Base-by-base conservation (phyloP, 2,113 vertebrate genomes). In the Brachypodius melanocephalos region DNA sequence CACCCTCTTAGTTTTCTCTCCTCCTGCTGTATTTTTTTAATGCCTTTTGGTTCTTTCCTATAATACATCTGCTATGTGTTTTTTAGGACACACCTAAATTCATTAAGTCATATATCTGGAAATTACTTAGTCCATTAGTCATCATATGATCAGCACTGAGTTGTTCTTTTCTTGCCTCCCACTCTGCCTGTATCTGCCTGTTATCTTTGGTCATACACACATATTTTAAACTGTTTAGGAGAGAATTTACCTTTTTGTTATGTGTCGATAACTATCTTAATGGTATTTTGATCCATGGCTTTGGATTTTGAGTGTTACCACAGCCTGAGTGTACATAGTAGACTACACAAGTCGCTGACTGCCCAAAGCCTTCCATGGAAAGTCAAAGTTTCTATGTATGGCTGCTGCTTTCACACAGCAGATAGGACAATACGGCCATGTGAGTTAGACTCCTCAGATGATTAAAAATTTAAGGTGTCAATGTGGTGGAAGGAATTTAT, bases 81-180 rank as follows among this genome's bases (percentile, higher is more conserved):
- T 82, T 74, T 51, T 69, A 46, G 69, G 71, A 61, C 86, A 95
- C 93, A 82, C 91, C 89, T 89, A 51, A 85, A 58, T 89, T 62
- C 29, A 42, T 92, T 57, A 71, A 77, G 76, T 89, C 76, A 68
- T 65, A 1, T 67, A 51, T 79, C 74, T 87, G 51, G 77, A 95
- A 95, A 85, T 92, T 17, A 40, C 17, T 81, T 75, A 61, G 32
- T 21, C 28, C 46, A 7, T 95, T 95, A 92, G 69, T 92, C 96
- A 94, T 92, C 17, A 22, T 65, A 28, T 28, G 17, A 82, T 82
- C 58, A 51, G 29, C 49, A 69, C 58, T 88, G 74, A 87, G 66
- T 92, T 2, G 12, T 54, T 79, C 59, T 61, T 28, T 3, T 9
- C n/a, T 46, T 3, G 0, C 48, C 26, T 77, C 31, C 36, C 36